Conservation (phyloP, 2,797 vertebrate genomes). For the Cirrhinus molitorella region DNA sequence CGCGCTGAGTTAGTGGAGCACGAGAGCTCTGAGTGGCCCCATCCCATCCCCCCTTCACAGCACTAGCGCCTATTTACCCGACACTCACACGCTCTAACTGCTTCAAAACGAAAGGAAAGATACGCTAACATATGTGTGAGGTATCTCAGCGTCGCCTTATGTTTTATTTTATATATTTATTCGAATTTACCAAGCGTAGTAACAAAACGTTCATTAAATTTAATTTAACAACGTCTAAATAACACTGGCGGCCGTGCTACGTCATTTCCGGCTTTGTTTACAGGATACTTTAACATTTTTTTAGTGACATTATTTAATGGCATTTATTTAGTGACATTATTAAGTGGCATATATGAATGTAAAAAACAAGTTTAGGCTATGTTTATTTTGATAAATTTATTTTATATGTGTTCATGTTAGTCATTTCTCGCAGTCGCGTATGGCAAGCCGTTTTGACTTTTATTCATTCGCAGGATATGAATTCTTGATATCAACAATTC, state of each 20-base stretch:
- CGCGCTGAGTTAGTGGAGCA: constrained; percentile 74
- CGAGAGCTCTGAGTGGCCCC: constrained; percentile 77
- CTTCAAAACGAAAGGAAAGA: neutral
- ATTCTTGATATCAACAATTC: too few relatives aligned
- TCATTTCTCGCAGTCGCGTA: neutral
- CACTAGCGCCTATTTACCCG: constrained; percentile 63
- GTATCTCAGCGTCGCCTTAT: neutral
- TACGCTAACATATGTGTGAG: neutral
- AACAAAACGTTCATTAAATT: neutral
- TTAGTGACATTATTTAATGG: neutral
- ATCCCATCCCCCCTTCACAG: constrained; percentile 82
- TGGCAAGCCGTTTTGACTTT: too few relatives aligned
- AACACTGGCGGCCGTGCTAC: neutral
- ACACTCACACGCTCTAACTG: constrained; percentile 8
- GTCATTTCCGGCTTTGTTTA: constrained; percentile 45
- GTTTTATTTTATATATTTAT: neutral
- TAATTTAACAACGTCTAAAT: neutral
- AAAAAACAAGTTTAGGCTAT: neutral
- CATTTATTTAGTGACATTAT: neutral
- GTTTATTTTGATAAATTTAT: neutral
- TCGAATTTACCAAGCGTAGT: neutral
- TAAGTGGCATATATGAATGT: neutral
- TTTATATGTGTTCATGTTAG: neutral
- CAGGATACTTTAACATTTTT: neutral
- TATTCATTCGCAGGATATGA: too few relatives aligned